These are phyloP conservation scores for Hexactinellida sp. DNA, from an alignment of 37 sponge, comb jelly and placozoan species.

Conservation along the genomic window DNA sequence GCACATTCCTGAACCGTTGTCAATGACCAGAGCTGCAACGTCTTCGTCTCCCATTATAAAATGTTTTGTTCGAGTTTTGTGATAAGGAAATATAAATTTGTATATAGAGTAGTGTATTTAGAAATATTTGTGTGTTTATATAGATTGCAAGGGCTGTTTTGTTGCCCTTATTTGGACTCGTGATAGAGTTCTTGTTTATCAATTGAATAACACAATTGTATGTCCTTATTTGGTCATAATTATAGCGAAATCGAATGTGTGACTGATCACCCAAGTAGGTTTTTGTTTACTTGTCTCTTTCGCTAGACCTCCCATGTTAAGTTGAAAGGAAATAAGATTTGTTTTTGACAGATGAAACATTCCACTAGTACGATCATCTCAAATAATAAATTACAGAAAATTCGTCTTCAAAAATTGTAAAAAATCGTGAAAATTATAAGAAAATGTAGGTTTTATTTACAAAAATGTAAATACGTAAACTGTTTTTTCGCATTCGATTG, in stretches of 20 bases:
- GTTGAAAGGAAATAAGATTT: neutral
- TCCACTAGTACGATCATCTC: neutral
- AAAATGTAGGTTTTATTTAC: neutral
- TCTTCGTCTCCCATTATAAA: constrained; percentile 84
- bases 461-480: neutral
- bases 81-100: too few species aligned
- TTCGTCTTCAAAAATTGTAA: neutral
- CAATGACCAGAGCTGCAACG: constrained; percentile 97
- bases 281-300: too few species aligned
- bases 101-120: too few species aligned
- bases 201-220: neutral
- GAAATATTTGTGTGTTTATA: neutral
- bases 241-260: neutral
- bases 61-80: neutral
- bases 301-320: neutral
- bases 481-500: neutral
- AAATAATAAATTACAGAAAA: neutral
- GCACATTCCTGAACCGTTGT: constrained; percentile 99
- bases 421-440: neutral
- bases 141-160: neutral
- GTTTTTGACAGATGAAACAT: too few species aligned
- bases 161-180: neutral
- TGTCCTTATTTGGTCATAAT: neutral
- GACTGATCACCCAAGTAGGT: too few species aligned
- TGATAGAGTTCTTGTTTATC: neutral